Evolutionary conservation across 2,113 vertebrate genomes (phyloP).

Genomic region (Charadrius vociferus): DNA sequence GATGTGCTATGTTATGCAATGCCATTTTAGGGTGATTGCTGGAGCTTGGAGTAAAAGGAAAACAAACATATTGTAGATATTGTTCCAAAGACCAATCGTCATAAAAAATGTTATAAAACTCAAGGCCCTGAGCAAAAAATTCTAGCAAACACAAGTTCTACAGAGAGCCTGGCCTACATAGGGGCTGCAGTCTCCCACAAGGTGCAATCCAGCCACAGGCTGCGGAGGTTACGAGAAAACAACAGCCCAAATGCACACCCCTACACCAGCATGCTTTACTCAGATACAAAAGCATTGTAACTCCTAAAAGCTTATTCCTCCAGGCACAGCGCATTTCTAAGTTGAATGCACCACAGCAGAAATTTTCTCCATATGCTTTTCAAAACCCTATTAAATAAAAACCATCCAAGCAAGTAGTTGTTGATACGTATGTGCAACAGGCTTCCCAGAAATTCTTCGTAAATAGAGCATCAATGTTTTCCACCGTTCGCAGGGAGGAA

Average conservation of each 20-base stretch:
- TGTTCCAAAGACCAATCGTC: neutral
- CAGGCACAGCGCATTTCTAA: slow-evolving; percentile 14
- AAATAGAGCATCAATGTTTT: slow-evolving; percentile 35
- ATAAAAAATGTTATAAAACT: slow-evolving; percentile 37
- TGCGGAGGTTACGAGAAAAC: neutral
- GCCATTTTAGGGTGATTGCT: slow-evolving; percentile 43
- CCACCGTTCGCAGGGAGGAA: slow-evolving; percentile 1
- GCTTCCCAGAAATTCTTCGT: slow-evolving; percentile 43
- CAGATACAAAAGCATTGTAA: neutral
- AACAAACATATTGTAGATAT: neutral
- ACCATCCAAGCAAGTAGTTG: slow-evolving; percentile 8
- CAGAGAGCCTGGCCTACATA: neutral
- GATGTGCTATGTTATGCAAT: slow-evolving; percentile 44
- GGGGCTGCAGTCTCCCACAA: neutral
- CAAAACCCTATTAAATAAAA: slow-evolving; percentile 50
- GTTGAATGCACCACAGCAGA: neutral
- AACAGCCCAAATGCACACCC: neutral
- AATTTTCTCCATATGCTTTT: slow-evolving; percentile 29
- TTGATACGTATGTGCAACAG: neutral
- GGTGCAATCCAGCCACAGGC: neutral
- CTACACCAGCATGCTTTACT: neutral
- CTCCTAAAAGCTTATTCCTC: slow-evolving; percentile 4
- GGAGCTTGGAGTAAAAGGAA: slow-evolving; percentile 23
- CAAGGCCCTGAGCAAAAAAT: slow-evolving; percentile 31
- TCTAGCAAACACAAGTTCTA: neutral